These are phyloP conservation scores for Rousettus madagascariensis DNA, from an alignment of 2,797 vertebrate species.

Conservation along the genomic window DNA sequence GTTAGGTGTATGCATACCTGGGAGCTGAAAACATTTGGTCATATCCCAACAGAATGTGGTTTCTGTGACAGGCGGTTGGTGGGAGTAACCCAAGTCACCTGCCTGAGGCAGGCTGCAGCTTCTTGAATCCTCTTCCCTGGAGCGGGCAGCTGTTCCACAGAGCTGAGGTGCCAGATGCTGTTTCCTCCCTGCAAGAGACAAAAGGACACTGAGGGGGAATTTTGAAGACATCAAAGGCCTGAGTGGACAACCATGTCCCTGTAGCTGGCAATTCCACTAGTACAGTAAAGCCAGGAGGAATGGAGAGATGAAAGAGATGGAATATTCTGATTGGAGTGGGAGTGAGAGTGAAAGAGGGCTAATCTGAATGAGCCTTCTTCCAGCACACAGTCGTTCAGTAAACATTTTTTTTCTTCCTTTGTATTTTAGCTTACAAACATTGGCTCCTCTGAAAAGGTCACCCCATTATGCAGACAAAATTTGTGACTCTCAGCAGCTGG, in stretches of 20 bases:
- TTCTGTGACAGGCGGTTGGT: not conserved
- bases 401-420: slow-evolving; percentile 2
- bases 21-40: slow-evolving; percentile 23
- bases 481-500: slow-evolving; percentile 27
- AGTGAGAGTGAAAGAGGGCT: not conserved
- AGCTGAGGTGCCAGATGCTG: not conserved
- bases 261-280: not conserved
- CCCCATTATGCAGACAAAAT: slow-evolving; percentile 36
- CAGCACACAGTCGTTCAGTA: not conserved
- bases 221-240: slow-evolving; percentile 12
- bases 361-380: not conserved
- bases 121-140: not conserved
- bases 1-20: not conserved
- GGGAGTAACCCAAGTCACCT: not conserved
- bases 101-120: not conserved
- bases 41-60: not conserved
- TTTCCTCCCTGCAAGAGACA: not conserved
- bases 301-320: not conserved
- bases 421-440: slow-evolving; percentile 48
- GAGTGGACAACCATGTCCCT: not conserved
- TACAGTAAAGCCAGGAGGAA: not conserved
- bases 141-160: not conserved
- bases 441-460: slow-evolving; percentile 65
- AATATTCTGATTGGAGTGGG: no score
- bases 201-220: not conserved